Conservation (phyloP, 2,888 invertebrate species). For the Nebria brevicollis region DNA sequence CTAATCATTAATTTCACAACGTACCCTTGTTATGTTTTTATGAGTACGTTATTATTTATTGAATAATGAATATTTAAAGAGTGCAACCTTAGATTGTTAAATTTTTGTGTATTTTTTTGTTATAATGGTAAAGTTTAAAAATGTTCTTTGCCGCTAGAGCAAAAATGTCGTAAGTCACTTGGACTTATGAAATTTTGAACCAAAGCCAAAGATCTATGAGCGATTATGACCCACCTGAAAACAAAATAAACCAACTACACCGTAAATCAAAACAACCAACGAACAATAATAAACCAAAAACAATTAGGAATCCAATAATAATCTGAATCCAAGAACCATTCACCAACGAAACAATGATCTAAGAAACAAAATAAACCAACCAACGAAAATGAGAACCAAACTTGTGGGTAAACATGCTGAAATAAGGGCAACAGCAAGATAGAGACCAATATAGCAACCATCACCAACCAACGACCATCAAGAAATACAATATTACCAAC, state of each 20-base stretch:
- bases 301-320: neutral
- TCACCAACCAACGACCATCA: conserved; percentile 47
- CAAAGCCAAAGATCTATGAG: neutral
- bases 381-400: conserved; percentile 15
- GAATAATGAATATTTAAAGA: neutral
- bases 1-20: neutral
- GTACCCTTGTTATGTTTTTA: too few relatives aligned
- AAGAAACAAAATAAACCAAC: neutral
- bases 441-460: conserved; percentile 25
- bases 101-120: neutral
- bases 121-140: neutral
- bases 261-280: neutral
- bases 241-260: neutral
- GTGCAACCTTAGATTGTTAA: neutral
- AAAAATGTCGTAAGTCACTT: neutral
- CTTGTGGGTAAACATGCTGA: neutral
- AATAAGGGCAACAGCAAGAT: conserved; percentile 8
- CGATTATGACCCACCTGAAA: conserved; percentile 1
- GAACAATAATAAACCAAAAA: neutral
- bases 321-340: conserved; percentile 9
- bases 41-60: neutral
- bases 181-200: neutral
- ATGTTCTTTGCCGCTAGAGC: neutral
- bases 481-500: conserved; percentile 13
- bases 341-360: conserved; percentile 19